Evolutionary conservation across 2,113 vertebrate species (phyloP).

Genomic region (Pygoscelis adeliae): DNA sequence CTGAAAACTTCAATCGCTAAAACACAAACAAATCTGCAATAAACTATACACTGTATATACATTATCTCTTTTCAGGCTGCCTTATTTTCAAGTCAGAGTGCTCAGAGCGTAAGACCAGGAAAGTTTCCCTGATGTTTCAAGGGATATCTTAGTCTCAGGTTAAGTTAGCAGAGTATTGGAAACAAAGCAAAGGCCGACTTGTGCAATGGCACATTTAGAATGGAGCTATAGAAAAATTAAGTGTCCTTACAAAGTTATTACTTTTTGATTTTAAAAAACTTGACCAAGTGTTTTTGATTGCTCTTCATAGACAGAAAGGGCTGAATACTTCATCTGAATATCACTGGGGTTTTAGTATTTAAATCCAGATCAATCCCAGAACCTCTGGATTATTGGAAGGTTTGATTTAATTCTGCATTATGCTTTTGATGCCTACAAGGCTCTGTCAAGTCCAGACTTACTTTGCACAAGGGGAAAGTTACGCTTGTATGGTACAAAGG

Average conservation of each 20-base stretch:
- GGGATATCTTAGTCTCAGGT: neutral
- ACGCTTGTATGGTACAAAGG: neutral
- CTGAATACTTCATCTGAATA: neutral
- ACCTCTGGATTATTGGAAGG: neutral
- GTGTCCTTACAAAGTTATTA: neutral
- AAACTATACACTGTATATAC: neutral
- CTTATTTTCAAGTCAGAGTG: neutral
- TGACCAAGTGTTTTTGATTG: neutral
- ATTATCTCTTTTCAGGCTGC: neutral
- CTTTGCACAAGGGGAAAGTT: neutral
- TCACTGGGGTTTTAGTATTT: neutral
- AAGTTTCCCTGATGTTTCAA: neutral
- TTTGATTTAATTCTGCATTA: neutral
- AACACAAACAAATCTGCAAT: neutral
- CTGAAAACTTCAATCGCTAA: neutral
- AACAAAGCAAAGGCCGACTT: neutral
- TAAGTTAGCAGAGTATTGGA: neutral
- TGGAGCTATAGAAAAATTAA: neutral
- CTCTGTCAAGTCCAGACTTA: neutral
- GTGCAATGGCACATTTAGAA: neutral
- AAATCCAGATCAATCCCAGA: neutral
- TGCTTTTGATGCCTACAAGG: neutral
- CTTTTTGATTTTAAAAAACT: neutral
- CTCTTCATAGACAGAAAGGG: neutral
- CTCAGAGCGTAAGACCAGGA: neutral